Conservation (phyloP, 2,888 invertebrate genomes). For the Tiliacea citrago region DNA sequence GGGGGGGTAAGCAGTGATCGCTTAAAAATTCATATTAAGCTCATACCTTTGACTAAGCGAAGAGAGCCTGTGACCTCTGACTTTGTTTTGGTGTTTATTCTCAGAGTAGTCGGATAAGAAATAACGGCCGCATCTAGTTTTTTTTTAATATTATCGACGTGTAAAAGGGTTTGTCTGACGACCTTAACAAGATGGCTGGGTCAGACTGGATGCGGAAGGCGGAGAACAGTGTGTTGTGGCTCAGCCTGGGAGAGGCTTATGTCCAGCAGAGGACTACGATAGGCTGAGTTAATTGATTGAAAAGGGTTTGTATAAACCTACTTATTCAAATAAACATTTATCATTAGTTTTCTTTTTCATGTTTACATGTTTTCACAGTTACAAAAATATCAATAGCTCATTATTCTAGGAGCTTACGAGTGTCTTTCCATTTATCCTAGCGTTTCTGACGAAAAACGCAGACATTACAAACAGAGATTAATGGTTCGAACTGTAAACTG, state of each 20-base stretch:
- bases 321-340: not conserved
- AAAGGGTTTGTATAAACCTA: not conserved
- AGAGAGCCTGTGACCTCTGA: not conserved
- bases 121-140: not conserved
- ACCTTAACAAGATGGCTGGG: too few species aligned
- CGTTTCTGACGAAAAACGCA: conserved; percentile 18
- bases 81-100: too few species aligned
- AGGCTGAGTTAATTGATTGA: too few species aligned
- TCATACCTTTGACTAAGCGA: not conserved
- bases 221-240: too few species aligned
- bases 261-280: too few species aligned
- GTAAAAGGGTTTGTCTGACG: too few species aligned
- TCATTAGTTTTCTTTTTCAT: not conserved
- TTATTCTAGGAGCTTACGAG: not conserved
- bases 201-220: too few species aligned
- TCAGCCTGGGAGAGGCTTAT: too few species aligned
- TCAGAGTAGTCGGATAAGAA: not conserved
- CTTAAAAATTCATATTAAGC: not conserved
- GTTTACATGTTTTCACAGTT: not conserved
- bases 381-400: not conserved
- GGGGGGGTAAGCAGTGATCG: not conserved
- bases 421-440: not conserved
- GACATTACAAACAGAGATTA: conserved; percentile 8
- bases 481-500: conserved; percentile 34
- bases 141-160: too few species aligned